A percentile compares a stretch with the other conserved stretches of the same genome.
phyloP scores from a whole-genome alignment of 1,140 invertebrate species.

The Vollenhovia emeryi region DNA sequence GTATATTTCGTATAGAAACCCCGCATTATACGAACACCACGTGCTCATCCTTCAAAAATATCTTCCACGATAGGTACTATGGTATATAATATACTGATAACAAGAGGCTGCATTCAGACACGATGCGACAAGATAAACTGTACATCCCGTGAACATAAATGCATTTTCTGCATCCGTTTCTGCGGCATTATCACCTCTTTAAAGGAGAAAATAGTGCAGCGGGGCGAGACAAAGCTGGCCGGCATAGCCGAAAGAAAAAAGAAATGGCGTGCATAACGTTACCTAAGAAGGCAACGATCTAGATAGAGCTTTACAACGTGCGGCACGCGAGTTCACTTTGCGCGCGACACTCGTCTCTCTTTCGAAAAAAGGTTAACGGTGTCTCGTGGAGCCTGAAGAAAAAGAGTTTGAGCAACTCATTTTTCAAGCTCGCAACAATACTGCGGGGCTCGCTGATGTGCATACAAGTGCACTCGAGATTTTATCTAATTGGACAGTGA shows the following conservation, averaged over 20 bases:
- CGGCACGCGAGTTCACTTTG: conserved; percentile 26
- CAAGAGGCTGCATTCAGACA: background rate
- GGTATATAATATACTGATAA: background rate
- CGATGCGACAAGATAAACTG: background rate
- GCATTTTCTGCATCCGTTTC: background rate
- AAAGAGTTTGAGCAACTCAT: conserved; percentile 28
- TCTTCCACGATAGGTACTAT: background rate
- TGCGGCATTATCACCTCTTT: background rate
- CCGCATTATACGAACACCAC: background rate
- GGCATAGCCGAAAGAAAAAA: conserved; percentile 9
- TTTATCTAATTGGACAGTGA: conserved; percentile 30
- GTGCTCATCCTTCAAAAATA: background rate
- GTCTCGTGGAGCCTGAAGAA: background rate
- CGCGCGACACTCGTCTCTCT: background rate
- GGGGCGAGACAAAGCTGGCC: background rate
- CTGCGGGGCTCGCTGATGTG: background rate
- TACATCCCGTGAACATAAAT: background rate
- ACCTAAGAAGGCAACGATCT: conserved; percentile 19
- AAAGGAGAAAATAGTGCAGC: background rate
- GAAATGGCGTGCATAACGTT: background rate
- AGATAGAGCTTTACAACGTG: conserved; percentile 9
- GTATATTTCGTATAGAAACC: background rate
- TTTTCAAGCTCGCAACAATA: conserved; percentile 22
- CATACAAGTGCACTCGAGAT: conserved; percentile 21
- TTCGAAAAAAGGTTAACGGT: background rate